Conservation (phyloP, 1,140 invertebrate genomes). For the Plectrocnemia conspersa region DNA sequence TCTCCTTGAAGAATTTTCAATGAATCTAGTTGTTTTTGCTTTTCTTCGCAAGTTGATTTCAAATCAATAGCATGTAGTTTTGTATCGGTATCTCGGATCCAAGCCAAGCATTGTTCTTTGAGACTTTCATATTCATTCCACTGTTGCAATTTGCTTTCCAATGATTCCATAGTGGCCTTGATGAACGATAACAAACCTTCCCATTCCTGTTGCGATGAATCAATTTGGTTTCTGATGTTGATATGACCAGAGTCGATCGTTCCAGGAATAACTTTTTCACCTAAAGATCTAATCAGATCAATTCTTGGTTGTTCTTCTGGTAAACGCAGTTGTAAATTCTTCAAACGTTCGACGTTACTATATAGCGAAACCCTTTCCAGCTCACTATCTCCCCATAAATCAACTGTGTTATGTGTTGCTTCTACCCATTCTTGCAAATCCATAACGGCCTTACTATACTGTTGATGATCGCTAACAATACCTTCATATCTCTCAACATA, state of each 20-base stretch:
- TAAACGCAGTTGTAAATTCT: slow-evolving; percentile 72
- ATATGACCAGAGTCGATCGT: slow-evolving; percentile 81
- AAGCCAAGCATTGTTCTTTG: slow-evolving; percentile 78
- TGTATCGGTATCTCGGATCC: slow-evolving; percentile 84
- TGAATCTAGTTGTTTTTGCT: slow-evolving; percentile 76
- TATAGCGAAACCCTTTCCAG: slow-evolving; percentile 84
- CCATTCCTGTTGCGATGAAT: slow-evolving; percentile 86
- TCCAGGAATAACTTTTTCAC: slow-evolving; percentile 85
- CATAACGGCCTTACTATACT: slow-evolving; percentile 84
- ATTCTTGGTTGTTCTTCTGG: slow-evolving; percentile 83
- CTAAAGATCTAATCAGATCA: slow-evolving; percentile 70
- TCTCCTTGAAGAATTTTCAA: slow-evolving; percentile 80
- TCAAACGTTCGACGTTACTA: slow-evolving; percentile 86
- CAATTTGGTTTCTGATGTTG: slow-evolving; percentile 79
- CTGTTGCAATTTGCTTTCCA: slow-evolving; percentile 79
- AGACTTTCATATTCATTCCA: slow-evolving; percentile 90
- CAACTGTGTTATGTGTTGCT: slow-evolving; percentile 78
- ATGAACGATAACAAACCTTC: slow-evolving; percentile 73
- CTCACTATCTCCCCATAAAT: slow-evolving; percentile 80
- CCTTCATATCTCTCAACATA: slow-evolving; percentile 79
- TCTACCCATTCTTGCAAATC: slow-evolving; percentile 90
- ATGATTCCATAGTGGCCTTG: slow-evolving; percentile 67
- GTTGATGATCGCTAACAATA: slow-evolving; percentile 88
- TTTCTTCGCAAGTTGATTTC: slow-evolving; percentile 76
- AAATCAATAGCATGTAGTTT: slow-evolving; percentile 85